Base-by-base conservation (phyloP, 2,113 vertebrate genomes). In the Pluvianellus socialis region DNA sequence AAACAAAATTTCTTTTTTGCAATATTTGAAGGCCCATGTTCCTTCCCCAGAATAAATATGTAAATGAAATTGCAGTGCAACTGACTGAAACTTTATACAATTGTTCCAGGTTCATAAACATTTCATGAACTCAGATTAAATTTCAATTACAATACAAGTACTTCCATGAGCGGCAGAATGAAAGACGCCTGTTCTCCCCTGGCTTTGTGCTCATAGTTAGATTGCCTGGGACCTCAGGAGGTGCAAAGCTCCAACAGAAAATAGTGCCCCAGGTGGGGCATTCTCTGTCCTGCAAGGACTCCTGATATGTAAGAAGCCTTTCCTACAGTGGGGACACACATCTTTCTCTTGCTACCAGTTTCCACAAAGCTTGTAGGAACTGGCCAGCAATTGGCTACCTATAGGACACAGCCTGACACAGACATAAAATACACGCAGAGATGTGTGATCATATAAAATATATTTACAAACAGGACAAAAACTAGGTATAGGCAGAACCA, bases 91-190 rank as follows among this genome's bases (percentile, higher is more conserved):
- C 95, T 94, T 96, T 72, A 82, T 59, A 70, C 74, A 94, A 88
- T 91, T 92, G 86, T 87, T 96, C 67, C 91, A 91, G 89, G 67
- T 96, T 97, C 92, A 97, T 97, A 95, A 97, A 92, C 89, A 94
- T 97, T 95, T 96, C 87, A 97, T 95, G 92, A 97, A 94, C 55
- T 80, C 81, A 86, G 95, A 97, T 97, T 97, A 96, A 92, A 97
- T 97, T 97, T 95, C 96, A 97, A 94, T 97, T 95, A 95, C 77
- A 94, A 97, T 87, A 82, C 80, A 89, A 94, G 81, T 79, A 90
- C 62, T 94, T 90, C 84, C 73, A 55, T 5, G 42, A 94, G 74
- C 2, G 0, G 66, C 87, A 91, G 74, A 94, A 92, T 62, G 93
- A 94, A 84, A 86, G 87, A 88, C 1, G 49, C 53, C 35, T 76